Conservation (phyloP, 2,113 vertebrate genomes). For the Circaetus gallicus region DNA sequence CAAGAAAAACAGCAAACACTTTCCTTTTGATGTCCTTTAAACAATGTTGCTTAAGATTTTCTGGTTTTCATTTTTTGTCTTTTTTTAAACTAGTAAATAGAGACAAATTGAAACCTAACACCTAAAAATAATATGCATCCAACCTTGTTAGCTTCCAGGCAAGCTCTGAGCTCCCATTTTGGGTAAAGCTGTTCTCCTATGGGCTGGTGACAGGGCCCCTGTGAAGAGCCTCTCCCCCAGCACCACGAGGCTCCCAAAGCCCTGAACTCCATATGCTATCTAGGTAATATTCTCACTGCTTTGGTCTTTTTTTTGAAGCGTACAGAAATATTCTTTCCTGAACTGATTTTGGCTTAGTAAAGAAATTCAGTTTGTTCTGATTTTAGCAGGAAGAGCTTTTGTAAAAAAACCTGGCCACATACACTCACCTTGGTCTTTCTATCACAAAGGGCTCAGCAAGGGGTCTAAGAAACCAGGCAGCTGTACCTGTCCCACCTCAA, state of each 20-base stretch:
- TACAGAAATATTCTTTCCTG: not conserved
- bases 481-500: not conserved
- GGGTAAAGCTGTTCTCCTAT: not conserved
- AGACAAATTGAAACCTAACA: not conserved
- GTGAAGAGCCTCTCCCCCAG: not conserved
- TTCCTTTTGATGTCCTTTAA: not conserved
- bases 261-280: not conserved
- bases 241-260: not conserved
- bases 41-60: not conserved
- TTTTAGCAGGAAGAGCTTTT: not conserved
- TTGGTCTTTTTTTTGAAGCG: not conserved
- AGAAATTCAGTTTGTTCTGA: not conserved
- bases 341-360: not conserved
- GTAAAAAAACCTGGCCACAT: no score
- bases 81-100: not conserved
- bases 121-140: not conserved
- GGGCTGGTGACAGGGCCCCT: not conserved
- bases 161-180: not conserved
- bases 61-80: not conserved
- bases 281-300: not conserved
- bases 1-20: not conserved
- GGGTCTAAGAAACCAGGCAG: not conserved
- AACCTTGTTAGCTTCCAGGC: not conserved
- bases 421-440: not conserved
- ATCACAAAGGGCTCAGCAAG: not conserved